Evolutionary conservation across 2,888 invertebrate species (phyloP).

Genomic region (Laothoe populi): DNA sequence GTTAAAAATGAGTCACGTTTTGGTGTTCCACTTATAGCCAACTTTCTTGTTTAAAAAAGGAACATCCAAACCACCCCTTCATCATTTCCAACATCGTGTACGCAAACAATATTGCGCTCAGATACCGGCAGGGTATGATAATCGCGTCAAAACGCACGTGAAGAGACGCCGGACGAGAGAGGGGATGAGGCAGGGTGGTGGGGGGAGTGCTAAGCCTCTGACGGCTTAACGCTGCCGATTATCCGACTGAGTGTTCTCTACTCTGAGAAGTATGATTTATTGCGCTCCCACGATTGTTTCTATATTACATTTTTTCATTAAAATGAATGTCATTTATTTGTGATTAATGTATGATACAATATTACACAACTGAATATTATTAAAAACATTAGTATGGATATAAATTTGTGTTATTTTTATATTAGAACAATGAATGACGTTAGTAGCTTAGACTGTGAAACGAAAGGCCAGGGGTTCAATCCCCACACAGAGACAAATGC

Average conservation of each 20-base stretch:
- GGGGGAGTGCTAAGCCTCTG: constrained; percentile 69
- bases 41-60: background rate
- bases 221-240: constrained; percentile 81
- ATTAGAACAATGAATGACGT: too few relatives aligned
- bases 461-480: too few relatives aligned
- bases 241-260: constrained; percentile 74
- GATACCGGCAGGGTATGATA: constrained; percentile 82
- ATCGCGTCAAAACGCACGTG: constrained; percentile 85
- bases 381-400: too few relatives aligned
- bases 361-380: background rate
- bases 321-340: background rate
- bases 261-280: constrained; percentile 67
- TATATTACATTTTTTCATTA: constrained; percentile 42
- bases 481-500: too few relatives aligned
- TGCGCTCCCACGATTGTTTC: constrained; percentile 49
- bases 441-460: too few relatives aligned
- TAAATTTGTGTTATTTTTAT: too few relatives aligned
- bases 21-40: background rate
- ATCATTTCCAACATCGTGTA: constrained; percentile 36
- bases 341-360: background rate
- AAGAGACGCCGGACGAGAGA: constrained; percentile 59
- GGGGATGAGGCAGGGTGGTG: constrained; percentile 35
- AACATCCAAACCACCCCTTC: constrained; percentile 46
- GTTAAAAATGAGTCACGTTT: too few relatives aligned
- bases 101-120: constrained; percentile 80